Conservation (phyloP, 1,140 invertebrate species). For the Solenopsis invicta region DNA sequence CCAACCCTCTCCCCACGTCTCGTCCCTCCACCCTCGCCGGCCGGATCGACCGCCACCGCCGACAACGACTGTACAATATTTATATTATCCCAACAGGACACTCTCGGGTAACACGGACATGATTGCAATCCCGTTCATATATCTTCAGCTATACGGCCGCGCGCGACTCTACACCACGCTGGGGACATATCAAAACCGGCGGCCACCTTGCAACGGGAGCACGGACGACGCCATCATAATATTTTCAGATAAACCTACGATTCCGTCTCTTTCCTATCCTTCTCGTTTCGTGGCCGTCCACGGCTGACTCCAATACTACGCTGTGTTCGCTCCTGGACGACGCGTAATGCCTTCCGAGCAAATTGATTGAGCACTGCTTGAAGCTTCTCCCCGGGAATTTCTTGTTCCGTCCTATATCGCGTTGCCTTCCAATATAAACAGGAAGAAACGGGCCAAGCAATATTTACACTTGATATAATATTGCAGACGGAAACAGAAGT, state of each 20-base stretch:
- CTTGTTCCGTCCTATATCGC: conserved; percentile 47
- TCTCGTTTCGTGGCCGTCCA: conserved; percentile 33
- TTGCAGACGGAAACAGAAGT: conserved; percentile 31
- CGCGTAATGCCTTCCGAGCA: conserved; percentile 54
- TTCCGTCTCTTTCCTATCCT: conserved; percentile 67
- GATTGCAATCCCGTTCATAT: conserved; percentile 86
- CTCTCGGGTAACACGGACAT: conserved; percentile 84
- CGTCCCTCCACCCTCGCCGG: conserved; percentile 10
- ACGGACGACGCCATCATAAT: conserved; percentile 81
- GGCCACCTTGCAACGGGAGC: conserved; percentile 75
- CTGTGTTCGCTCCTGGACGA: conserved; percentile 50
- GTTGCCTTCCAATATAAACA: conserved; percentile 46
- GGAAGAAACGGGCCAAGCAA: conserved; percentile 43
- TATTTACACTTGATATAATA: conserved; percentile 56
- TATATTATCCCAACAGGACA: conserved; percentile 86
- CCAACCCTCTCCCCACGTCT: conserved; percentile 34
- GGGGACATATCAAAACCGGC: conserved; percentile 84
- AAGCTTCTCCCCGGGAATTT: conserved; percentile 59
- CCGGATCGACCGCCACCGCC: conserved; percentile 68
- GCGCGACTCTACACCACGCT: conserved; percentile 81
- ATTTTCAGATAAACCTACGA: conserved; percentile 84
- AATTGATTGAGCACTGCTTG: conserved; percentile 64
- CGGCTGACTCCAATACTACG: conserved; percentile 43
- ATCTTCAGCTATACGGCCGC: conserved; percentile 81
- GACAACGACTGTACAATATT: conserved; percentile 83